Base-by-base conservation (phyloP, 2,888 invertebrate species). In the Sinelater perroti region DNA sequence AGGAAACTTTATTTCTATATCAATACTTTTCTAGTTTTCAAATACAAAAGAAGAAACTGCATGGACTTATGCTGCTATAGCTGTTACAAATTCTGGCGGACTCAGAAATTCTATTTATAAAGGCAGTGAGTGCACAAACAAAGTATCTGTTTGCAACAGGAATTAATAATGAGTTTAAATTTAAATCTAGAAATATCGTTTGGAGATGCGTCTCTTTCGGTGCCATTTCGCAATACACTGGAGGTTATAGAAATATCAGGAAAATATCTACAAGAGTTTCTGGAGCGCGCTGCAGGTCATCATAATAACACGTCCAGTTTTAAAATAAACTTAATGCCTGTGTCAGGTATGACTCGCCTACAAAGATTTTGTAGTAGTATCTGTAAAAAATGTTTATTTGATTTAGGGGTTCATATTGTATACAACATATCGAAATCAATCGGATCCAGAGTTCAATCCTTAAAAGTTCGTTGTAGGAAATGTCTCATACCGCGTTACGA, bases 191-290 rank as follows among this genome's bases (percentile, higher is more conserved):
- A 87, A 4, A 83, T 90, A 7, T 90, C 89, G 0, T 87, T 86
- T 30, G 86, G 85, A 45, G 87, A 87, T 52, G 69, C 93, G 5
- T 76, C 89, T 2, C 84, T 85, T 66, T 83, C 87, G 11, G 81
- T 87, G 57, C 94, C 94, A 0, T 94, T 93, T 71, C 86, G 86
- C 70, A 93, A 93, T 75, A 84, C 83, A 36, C 79, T 92, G 56
- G 87, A 90, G 13, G 50, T 56, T 10, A 60, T 53, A 2, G 50
- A 55, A 53, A 14, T 66, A 1, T 44, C 58, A 38, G 66, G 66
- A 17, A 59, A 57, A 30, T 51, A 61, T 16, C 28, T 66, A 5
- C 56, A 47, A 28, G 57, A 55, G 5, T 21, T 57, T 14, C 79
- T 88, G 1, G 88, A 88, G 73, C 81, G 80, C 70, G 80, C 83